These are phyloP conservation scores for Dendrocopos noguchii DNA, from an alignment of 2,113 vertebrate genomes.

Conservation along the genomic window DNA sequence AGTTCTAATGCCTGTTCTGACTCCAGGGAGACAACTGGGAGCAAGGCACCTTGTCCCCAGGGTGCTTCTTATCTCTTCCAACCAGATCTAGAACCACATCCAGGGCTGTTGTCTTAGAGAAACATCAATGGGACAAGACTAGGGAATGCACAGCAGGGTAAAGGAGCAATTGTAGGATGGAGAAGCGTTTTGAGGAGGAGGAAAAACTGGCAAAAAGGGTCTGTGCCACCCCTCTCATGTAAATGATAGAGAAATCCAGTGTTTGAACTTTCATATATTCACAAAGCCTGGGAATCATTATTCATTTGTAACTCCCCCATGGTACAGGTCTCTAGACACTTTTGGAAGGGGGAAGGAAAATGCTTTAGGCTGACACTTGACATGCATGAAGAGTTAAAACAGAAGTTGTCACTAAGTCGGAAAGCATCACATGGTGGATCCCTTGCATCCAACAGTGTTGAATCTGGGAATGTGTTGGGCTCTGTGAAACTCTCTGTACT, in stretches of 20 bases:
- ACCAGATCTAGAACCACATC: not conserved
- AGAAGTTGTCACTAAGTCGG: not conserved
- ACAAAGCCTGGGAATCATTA: not conserved
- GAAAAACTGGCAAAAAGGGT: not conserved
- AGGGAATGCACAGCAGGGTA: not conserved
- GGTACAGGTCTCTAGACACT: not conserved
- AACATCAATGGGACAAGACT: not conserved
- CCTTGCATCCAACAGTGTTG: not conserved
- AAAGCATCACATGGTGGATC: not conserved
- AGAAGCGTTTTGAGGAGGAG: not conserved
- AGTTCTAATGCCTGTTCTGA: not conserved
- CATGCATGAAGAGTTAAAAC: not conserved
- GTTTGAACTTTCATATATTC: not conserved
- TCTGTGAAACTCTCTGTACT: not conserved
- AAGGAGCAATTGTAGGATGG: not conserved
- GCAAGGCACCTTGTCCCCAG: not conserved
- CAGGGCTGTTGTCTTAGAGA: not conserved
- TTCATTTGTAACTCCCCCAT: not conserved
- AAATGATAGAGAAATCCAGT: not conserved
- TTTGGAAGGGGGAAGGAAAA: not conserved
- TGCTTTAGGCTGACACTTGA: not conserved
- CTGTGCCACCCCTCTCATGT: not conserved
- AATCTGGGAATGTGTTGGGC: not conserved
- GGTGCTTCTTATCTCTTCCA: not conserved
- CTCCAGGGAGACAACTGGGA: not conserved